A percentile compares a stretch with the other conserved stretches of the same genome.
Evolutionary conservation across 1,140 invertebrate genomes (phyloP).

Genomic region (Lasaia peninsularis): DNA sequence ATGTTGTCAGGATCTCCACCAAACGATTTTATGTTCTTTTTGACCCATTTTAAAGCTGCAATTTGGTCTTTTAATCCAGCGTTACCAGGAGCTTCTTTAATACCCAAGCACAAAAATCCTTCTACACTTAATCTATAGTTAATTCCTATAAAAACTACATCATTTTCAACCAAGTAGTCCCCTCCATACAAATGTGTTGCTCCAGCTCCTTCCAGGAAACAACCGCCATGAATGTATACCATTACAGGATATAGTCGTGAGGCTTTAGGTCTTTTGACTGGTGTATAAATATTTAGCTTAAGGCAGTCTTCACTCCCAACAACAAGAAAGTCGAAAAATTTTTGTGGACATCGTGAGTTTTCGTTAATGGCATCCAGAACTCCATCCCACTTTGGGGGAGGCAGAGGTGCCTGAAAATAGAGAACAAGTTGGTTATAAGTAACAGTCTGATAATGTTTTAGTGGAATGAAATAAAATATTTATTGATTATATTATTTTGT

Average conservation of each 20-base stretch:
- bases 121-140: slow-evolving; percentile 83
- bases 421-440: too few relatives aligned
- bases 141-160: slow-evolving; percentile 82
- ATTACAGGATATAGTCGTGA: slow-evolving; percentile 74
- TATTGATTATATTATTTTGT: too few relatives aligned
- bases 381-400: slow-evolving; percentile 68
- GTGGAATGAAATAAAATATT: too few relatives aligned
- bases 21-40: slow-evolving; percentile 75
- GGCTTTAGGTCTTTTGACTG: slow-evolving; percentile 41
- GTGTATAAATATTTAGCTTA: slow-evolving; percentile 89
- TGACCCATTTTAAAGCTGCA: slow-evolving; percentile 78
- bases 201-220: slow-evolving; percentile 78
- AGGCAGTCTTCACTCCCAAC: slow-evolving; percentile 87
- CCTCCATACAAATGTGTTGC: slow-evolving; percentile 77
- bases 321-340: slow-evolving; percentile 35
- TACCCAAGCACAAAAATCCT: slow-evolving; percentile 81
- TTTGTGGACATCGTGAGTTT: slow-evolving; percentile 59
- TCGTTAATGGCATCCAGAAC: slow-evolving; percentile 70
- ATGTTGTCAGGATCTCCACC: slow-evolving; percentile 71
- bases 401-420: slow-evolving; percentile 71
- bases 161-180: slow-evolving; percentile 81
- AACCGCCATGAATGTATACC: slow-evolving; percentile 83
- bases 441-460: too few relatives aligned
- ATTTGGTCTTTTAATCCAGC: slow-evolving; percentile 80
- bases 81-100: slow-evolving; percentile 79